These are phyloP conservation scores for Coregonus suidteri DNA, from an alignment of 2,797 vertebrate genomes.

Conservation along the genomic window DNA sequence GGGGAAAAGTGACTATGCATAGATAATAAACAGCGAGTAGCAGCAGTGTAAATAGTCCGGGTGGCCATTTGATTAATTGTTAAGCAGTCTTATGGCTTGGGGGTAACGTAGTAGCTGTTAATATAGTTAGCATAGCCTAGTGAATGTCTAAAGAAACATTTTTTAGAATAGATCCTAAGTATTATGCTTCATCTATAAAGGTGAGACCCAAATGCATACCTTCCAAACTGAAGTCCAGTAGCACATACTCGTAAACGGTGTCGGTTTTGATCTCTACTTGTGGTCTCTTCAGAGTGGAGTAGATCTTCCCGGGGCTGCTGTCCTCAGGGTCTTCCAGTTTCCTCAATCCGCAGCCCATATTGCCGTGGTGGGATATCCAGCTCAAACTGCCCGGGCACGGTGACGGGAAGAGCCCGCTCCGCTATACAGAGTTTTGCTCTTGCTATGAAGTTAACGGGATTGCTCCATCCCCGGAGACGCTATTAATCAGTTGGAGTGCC, in stretches of 20 bases:
- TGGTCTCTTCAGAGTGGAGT: slow-evolving; percentile 93
- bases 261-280: slow-evolving; percentile 94
- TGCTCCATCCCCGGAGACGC: slow-evolving; percentile 38
- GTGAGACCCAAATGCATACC: slow-evolving; percentile 69
- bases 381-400: slow-evolving; percentile 47
- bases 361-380: slow-evolving; percentile 56
- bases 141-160: not conserved
- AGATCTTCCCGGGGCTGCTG: slow-evolving; percentile 97
- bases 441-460: slow-evolving; percentile 44
- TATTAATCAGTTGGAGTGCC: slow-evolving; percentile 36
- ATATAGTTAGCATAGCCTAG: too few species aligned
- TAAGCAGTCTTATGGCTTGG: too few species aligned
- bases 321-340: slow-evolving; percentile 96
- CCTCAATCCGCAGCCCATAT: slow-evolving; percentile 96
- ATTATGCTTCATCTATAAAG: not conserved
- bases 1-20: too few species aligned
- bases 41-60: too few species aligned
- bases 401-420: slow-evolving; percentile 54
- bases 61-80: too few species aligned
- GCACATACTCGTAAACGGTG: slow-evolving; percentile 88
- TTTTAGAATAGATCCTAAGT: not conserved
- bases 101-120: too few species aligned
- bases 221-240: slow-evolving; percentile 96
- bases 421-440: slow-evolving; percentile 29
- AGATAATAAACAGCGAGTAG: too few species aligned